Base-by-base conservation (phyloP, 2,113 vertebrate species). In the Centropristis striata region DNA sequence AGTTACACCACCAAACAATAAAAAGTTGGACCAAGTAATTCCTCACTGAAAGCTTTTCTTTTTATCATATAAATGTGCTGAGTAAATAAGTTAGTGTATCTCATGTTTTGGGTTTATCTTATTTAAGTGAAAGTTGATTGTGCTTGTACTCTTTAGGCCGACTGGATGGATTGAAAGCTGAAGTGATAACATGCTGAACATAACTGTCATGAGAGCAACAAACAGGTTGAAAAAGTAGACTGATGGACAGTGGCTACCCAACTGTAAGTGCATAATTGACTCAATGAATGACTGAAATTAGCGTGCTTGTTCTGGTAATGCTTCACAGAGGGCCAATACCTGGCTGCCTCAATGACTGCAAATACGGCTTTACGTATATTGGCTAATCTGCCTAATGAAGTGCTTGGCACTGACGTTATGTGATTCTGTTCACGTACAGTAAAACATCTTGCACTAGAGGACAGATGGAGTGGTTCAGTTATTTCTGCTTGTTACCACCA, bases 381-480 rank as follows among this genome's bases (percentile, higher is more conserved):
- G 27, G 27, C 50, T 65, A 25, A 69, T 42, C 53, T 53, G 37
- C 20, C 20, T 59, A 28, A 53, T 57, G 13, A 50, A 57, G 32
- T 9, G 36, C 25, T 32, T 36, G 15, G 16, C 23, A 8, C 13
- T 20, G 37, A 11, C n/a, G 5, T 28, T 21, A 4, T 41, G 32
- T 1, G 10, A 51, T 59, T 57, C 28, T 64, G 15, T 46, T 69
- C 67, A 71, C 4, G 2, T 27, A 7, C 23, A 11, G 36, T 37
- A 37, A 37, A 75, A 60, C 67, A 54, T 53, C 60, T 23, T 27
- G 42, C 41, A 36, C 10, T 13, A 0, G 2, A 41, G 27, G 50
- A 69, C 73, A 78, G 50, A 64, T 77, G 42, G 59, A 85, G 46
- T 8, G 28, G 23, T 49, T 15, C 28, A 28, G 51, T 42, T 16